Conservation (phyloP, 2,888 invertebrate genomes). For the Papilio protenor region DNA sequence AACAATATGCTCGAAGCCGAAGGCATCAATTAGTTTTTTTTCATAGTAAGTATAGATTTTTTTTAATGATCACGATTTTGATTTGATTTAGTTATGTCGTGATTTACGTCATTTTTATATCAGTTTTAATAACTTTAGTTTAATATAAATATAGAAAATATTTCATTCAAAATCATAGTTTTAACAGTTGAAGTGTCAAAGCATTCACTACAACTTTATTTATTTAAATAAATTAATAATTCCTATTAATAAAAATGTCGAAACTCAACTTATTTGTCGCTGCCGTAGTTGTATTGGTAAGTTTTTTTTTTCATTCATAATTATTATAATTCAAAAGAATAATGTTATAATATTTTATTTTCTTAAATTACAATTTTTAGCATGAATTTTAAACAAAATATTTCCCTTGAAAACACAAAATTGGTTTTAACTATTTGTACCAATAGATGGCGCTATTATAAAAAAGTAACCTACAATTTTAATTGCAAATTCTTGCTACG, state of each 20-base stretch:
- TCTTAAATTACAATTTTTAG: too few relatives aligned
- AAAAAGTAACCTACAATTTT: not conserved
- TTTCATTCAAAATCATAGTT: not conserved
- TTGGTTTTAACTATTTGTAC: not conserved
- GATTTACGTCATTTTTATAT: not conserved
- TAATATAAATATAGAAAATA: not conserved
- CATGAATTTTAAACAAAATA: too few relatives aligned
- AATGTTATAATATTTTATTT: too few relatives aligned
- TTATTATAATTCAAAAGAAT: too few relatives aligned
- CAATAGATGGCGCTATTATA: not conserved
- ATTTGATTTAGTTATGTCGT: not conserved
- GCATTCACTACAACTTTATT: not conserved
- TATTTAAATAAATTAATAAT: not conserved
- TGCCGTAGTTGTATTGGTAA: not conserved
- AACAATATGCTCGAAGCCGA: too few relatives aligned
- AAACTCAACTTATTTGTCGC: not conserved
- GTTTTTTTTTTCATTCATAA: not conserved
- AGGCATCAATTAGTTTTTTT: too few relatives aligned
- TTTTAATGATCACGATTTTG: not conserved
- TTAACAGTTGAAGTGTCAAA: conserved; percentile 2
- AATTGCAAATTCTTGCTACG: not conserved
- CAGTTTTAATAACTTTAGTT: not conserved
- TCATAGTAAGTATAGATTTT: too few relatives aligned
- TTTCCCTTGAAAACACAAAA: too few relatives aligned
- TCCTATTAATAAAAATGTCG: not conserved